Base-by-base conservation (phyloP, 1,140 invertebrate genomes). In the Cyphomyrmex costatus region DNA sequence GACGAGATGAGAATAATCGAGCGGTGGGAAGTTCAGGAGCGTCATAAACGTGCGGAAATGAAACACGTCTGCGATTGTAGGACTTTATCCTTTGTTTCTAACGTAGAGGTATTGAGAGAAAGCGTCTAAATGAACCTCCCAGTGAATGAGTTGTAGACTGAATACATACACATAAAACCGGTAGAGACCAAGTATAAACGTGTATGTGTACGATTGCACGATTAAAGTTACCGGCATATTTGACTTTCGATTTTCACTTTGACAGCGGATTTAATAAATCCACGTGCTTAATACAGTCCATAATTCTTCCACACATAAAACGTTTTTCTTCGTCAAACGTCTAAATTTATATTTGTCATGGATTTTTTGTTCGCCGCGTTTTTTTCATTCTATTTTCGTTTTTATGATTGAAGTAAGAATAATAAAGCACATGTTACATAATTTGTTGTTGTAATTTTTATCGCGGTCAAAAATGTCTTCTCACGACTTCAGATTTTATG, bases 221-320 rank as follows among this genome's bases (percentile, higher is more conserved):
- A 83, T 74, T 74, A 33, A 74, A 71, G 36, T 82, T 27, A 19
- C 36, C 33, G 19, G 19, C 14, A n/a, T 49, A 73, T 73, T 73
- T 60, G 53, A 83, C 79, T 83, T 61, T 83, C 53, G 68, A 83
- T 83, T 83, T 83, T n/a, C 56, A 24, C 24, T 73, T 60, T 4
- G 36, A 33, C 53, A 60, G 36, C 16, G 16, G 19, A 46, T 74
- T 74, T 73, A 60, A 71, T 58, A 30, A 74, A 10, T 27, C 36
- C 5, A 46, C 3, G 1, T 36, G 19, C 19, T 82, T 24, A 73
- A 42, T 36, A 60, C 27, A 70, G 8, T 12, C 7, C 24, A 16
- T 46, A 82, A 73, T 82, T 60, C 14, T 73, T 24, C 6, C 12
- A 24, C 12, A 30, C 30, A 14, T 56, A 42, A 80, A 46, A n/a